Percentiles rank a stretch among this genome's conserved stretches.
phyloP scores from a whole-genome alignment of 2,797 vertebrate species.

The Falco naumanni region DNA sequence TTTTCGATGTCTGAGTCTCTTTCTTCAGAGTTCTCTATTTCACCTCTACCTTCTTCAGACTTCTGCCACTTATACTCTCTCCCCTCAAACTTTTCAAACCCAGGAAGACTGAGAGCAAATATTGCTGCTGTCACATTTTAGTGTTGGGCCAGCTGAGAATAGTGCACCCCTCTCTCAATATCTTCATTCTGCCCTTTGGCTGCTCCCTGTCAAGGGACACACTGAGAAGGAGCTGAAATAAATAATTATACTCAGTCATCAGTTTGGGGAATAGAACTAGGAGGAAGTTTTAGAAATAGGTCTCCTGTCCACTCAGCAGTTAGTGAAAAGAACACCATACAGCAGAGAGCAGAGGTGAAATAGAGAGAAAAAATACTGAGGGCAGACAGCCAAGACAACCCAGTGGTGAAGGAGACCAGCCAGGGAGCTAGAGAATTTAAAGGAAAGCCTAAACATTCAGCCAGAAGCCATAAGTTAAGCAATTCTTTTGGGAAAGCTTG shows the following conservation, averaged over 20 bases:
- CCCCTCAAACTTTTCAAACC: background rate
- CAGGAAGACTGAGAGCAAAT: background rate
- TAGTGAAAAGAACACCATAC: background rate
- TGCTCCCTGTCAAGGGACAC: background rate
- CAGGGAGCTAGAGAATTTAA: background rate
- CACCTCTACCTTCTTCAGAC: background rate
- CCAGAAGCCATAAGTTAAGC: constrained; percentile 32
- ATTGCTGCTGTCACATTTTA: background rate
- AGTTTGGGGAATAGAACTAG: background rate
- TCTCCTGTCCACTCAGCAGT: background rate
- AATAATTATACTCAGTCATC: background rate
- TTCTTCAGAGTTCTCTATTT: background rate
- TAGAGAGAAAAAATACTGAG: background rate
- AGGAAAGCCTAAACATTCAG: background rate
- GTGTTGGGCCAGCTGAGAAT: background rate
- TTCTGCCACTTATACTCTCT: background rate
- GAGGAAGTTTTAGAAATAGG: background rate
- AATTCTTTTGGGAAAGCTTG: constrained; percentile 28
- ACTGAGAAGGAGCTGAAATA: background rate
- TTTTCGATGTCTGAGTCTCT: background rate
- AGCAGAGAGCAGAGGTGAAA: constrained; percentile 9
- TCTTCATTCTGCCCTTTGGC: background rate
- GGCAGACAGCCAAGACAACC: background rate
- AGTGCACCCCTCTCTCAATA: background rate
- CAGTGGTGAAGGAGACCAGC: background rate